phyloP scores from a whole-genome alignment of 1,140 invertebrate species.

The Eciton burchellii region DNA sequence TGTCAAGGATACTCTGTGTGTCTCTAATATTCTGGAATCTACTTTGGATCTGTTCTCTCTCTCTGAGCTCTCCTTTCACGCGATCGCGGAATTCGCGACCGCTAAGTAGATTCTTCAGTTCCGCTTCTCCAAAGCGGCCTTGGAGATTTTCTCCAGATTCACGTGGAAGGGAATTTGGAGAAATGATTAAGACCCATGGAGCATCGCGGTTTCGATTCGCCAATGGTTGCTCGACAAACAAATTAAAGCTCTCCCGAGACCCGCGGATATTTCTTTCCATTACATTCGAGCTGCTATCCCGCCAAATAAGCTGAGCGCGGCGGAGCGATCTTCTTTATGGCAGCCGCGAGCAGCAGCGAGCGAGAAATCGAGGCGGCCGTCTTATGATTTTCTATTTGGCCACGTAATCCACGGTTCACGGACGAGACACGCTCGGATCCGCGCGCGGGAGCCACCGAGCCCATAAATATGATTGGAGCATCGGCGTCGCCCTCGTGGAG shows the following conservation, averaged over 20 bases:
- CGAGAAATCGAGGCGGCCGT: slow-evolving; percentile 43
- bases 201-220: background rate
- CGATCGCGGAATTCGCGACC: background rate
- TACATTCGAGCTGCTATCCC: slow-evolving; percentile 26
- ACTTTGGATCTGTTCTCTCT: background rate
- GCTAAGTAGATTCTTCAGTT: background rate
- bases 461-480: slow-evolving; percentile 85
- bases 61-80: background rate
- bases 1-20: background rate
- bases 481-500: slow-evolving; percentile 72
- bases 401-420: slow-evolving; percentile 79
- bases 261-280: slow-evolving; percentile 4
- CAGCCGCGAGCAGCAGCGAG: slow-evolving; percentile 41
- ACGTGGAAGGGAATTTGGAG: background rate
- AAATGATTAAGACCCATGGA: background rate
- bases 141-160: background rate
- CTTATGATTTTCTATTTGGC: slow-evolving; percentile 78
- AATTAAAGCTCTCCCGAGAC: slow-evolving; percentile 7
- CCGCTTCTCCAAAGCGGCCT: too few relatives aligned
- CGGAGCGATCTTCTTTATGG: slow-evolving; percentile 70
- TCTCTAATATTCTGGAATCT: background rate
- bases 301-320: slow-evolving; percentile 44
- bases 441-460: slow-evolving; percentile 64
- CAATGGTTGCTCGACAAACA: background rate
- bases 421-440: slow-evolving; percentile 69